A percentile compares a stretch with the other conserved stretches of the same genome.
phyloP scores from a whole-genome alignment of 2,797 vertebrate genomes.

The Notamacropus eugenii region DNA sequence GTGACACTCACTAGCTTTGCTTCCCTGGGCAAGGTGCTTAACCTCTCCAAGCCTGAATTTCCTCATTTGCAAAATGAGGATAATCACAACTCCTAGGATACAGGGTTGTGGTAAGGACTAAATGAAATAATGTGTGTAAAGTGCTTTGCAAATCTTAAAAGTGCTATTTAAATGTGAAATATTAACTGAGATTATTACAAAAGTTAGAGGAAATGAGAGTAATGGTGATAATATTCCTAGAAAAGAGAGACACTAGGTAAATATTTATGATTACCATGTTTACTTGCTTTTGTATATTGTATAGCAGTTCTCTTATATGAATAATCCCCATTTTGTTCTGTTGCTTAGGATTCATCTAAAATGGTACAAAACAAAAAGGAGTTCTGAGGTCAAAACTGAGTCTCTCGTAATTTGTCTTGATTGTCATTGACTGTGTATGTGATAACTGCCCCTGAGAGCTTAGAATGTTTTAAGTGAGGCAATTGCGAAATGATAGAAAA shows the following conservation, averaged over 20 bases:
- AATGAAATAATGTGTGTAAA: not conserved
- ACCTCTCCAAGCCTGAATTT: not conserved
- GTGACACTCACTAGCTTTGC: not conserved
- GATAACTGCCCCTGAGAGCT: conserved; percentile 11
- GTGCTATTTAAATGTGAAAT: not conserved
- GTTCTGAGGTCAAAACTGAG: conserved; percentile 33
- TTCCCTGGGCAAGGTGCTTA: not conserved
- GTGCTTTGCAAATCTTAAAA: not conserved
- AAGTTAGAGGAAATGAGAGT: not conserved
- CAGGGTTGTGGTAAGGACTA: not conserved
- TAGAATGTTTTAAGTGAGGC: conserved; percentile 5
- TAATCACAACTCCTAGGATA: not conserved
- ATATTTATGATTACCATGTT: not conserved
- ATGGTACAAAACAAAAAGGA: not conserved
- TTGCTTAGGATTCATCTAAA: not conserved
- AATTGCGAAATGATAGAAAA: conserved; percentile 32
- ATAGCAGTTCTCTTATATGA: not conserved
- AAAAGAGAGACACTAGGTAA: not conserved
- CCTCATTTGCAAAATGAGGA: not conserved
- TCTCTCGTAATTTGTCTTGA: conserved; percentile 23
- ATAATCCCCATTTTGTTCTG: not conserved
- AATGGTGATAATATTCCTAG: not conserved
- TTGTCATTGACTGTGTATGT: conserved; percentile 11
- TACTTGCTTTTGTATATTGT: not conserved
- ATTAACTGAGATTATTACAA: not conserved